Evolutionary conservation across 2,797 vertebrate genomes (phyloP).

Genomic region (Danio aesculapii): DNA sequence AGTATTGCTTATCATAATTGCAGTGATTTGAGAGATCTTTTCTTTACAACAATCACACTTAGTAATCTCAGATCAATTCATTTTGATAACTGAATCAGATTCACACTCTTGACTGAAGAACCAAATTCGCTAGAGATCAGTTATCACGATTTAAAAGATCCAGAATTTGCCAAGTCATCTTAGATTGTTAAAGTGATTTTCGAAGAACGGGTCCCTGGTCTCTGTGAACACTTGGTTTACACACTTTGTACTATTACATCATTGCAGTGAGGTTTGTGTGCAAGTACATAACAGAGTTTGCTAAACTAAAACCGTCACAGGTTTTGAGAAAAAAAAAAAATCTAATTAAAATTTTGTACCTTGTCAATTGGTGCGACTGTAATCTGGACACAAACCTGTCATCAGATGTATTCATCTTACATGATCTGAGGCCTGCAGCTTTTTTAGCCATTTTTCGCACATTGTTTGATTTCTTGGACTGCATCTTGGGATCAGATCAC

Average conservation of each 20-base stretch:
- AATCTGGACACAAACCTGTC: not conserved
- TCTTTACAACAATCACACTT: too few species aligned
- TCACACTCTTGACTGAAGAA: not conserved
- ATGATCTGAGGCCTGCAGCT: not conserved
- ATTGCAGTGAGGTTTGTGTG: too few species aligned
- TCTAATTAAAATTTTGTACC: too few species aligned
- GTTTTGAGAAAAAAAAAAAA: too few species aligned
- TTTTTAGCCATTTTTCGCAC: not conserved
- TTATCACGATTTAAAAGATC: not conserved
- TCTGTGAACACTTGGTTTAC: not conserved
- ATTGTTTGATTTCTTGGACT: not conserved
- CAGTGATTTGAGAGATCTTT: too few species aligned
- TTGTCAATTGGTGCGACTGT: too few species aligned
- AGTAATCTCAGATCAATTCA: not conserved
- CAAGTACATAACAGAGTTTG: too few species aligned
- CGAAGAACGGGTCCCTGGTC: not conserved
- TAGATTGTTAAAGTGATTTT: not conserved
- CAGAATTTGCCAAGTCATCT: too few species aligned
- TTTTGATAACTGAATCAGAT: not conserved
- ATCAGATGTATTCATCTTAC: not conserved
- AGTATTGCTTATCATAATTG: not conserved
- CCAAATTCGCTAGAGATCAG: not conserved
- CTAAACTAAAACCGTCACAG: too few species aligned
- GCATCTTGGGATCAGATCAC: not conserved
- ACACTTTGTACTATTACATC: too few species aligned